Evolutionary conservation across 2,888 invertebrate species (phyloP), one percentile per base, ranked within the genome.

Genomic region (Vandiemenella viatica): DNA sequence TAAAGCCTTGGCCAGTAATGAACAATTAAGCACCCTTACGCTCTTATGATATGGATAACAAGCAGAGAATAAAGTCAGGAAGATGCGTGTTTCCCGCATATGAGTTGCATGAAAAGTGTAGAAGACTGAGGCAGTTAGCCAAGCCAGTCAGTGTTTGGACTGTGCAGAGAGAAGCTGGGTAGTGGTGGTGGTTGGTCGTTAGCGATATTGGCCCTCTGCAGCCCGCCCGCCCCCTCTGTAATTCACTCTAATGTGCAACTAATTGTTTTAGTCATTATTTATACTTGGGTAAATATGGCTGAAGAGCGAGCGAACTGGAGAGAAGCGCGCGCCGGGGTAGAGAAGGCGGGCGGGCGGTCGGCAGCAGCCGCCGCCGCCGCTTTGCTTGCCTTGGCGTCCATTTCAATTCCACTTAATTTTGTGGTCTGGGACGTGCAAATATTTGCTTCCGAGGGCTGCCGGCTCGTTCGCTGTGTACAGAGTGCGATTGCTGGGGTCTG

Each of bases 331-430:
- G 17, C 15, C 17, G 26, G 20, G 46, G 15, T 15, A 19, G 46
- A 38, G 46, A 19, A 21, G 22, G 40, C 10, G 41, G 21, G 38
- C 18, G 46, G 37, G 40, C 15, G 45, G 32, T n/a, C 15, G n/a
- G 22, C 44, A 10, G n/a, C 43, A 20, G 18, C 37, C 19, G 22
- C 40, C 32, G 15, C 40, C 32, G 26, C 40, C 44, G 49, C 48
- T 50, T 47, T 62, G 65, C 66, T 66, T 67, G 66, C 66, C 66
- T 66, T 65, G 62, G 66, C 65, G 64, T 66, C 66, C 66, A 66
- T 67, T 67, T 65, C 67, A 66, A 67, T 67, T 67, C 67, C 67
- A 67, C 67, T 67, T 67, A 67, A 67, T 67, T 67, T 67, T 67
- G 66, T 67, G 67, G 66, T 49, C 51, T 49, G 48, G 45, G 61